Evolutionary conservation across 2,797 vertebrate species (phyloP).

Genomic region (Eremophila alpestris): DNA sequence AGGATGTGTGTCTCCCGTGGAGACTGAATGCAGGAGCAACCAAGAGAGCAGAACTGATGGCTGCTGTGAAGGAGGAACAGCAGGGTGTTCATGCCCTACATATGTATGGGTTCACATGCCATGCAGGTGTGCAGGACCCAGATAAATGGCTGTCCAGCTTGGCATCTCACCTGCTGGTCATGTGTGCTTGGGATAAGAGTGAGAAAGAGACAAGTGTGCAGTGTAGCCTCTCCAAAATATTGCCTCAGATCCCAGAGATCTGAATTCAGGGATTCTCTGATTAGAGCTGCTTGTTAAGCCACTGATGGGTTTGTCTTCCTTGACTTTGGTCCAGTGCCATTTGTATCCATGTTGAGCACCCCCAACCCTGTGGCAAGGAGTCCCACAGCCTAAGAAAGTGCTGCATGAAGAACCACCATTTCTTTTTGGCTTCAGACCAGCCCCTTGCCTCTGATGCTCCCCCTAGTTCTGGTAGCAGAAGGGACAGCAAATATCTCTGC

Average conservation of each 20-base stretch:
- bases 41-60: neutral
- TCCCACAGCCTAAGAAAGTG: neutral
- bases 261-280: neutral
- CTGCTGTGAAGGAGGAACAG: neutral
- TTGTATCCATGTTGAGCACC: neutral
- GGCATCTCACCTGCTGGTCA: neutral
- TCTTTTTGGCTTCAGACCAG: neutral
- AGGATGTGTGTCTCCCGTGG: neutral
- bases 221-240: neutral
- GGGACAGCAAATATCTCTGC: neutral
- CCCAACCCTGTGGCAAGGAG: neutral
- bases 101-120: neutral
- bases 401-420: neutral
- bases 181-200: neutral
- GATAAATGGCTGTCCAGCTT: neutral
- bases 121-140: neutral
- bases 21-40: neutral
- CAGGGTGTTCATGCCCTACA: neutral
- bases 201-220: neutral
- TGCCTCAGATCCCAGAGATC: neutral
- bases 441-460: neutral
- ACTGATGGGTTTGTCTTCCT: neutral
- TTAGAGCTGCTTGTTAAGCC: neutral
- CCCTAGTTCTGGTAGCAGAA: neutral
- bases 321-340: neutral